Base-by-base conservation (phyloP, 2,888 invertebrate genomes). In the Heliconius aoede region DNA sequence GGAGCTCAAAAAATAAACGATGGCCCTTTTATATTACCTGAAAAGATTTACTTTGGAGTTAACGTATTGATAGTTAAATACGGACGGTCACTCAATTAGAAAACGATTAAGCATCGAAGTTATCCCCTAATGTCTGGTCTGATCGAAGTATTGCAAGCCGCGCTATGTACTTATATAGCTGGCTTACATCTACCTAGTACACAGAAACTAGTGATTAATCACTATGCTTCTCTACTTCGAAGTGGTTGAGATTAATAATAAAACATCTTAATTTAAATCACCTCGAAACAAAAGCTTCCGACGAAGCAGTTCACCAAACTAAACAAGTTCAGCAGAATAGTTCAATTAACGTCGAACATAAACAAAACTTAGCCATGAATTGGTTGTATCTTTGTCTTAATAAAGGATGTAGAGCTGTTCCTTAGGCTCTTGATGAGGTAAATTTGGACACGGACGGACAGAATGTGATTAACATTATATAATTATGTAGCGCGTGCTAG, bases 261-360 rank as follows among this genome's bases (percentile, higher is more conserved):
- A 24, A 26, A 58, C 11, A 58, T 3, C 13, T 24, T 58, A 24
- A 60, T 60, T 26, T 5, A 2, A 60, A 13, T 60, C 13, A 60
- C 26, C n/a, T 28, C 21, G 9, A 62, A 30, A 62, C 18, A 24
- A 64, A 64, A 36, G 64, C 1, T 4, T 36, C 30, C 18, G 13
- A 64, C 30, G 21, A n/a, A 64, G 30, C 30, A 64, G 32, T 64
- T 64, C 36, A 36, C 0, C 15, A 64, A 64, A 64, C 64, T 64
- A 64, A n/a, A 64, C 64, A 64, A 32, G 46, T 74, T 68, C 26
- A 67, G 46, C 69, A n/a, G 21, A 32, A 58, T 67, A 46, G 68
- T 72, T 60, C 26, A 75, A 67, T 72, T 72, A 75, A 74, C 74
- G 13, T 32, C 61, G 21, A 74, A 74, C 72, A 75, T 72, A 77